Conservation (phyloP, 2,797 vertebrate species). For the Peromyscus aztecus region DNA sequence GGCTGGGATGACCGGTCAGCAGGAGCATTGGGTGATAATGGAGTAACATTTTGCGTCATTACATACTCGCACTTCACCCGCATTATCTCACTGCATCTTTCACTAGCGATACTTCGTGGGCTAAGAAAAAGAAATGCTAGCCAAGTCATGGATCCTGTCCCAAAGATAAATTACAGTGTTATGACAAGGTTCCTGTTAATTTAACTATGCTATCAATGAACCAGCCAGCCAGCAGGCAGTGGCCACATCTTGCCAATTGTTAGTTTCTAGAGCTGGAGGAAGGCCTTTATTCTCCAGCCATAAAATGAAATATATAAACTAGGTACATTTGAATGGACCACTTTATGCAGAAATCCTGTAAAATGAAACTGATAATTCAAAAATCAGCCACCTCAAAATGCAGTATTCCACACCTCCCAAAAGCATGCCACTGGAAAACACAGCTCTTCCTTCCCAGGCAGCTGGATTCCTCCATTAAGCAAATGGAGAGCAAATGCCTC, state of each 20-base stretch:
- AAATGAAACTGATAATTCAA: slow-evolving; percentile 52
- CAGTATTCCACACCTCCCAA: not conserved
- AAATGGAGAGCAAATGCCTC: not conserved
- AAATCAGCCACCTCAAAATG: not conserved
- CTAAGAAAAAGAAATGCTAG: not conserved
- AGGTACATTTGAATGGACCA: slow-evolving; percentile 8
- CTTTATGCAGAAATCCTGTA: slow-evolving; percentile 49
- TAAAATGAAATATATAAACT: slow-evolving; percentile 64
- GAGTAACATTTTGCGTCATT: no score
- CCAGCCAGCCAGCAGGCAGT: slow-evolving; percentile 40
- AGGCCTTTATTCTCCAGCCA: slow-evolving; percentile 38
- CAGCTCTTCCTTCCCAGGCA: not conserved
- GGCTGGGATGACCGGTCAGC: no score
- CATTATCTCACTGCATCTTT: no score
- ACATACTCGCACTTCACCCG: no score
- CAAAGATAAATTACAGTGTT: slow-evolving; percentile 67
- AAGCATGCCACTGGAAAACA: not conserved
- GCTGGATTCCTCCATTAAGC: not conserved
- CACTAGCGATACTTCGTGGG: no score
- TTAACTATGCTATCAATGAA: slow-evolving; percentile 71
- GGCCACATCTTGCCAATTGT: slow-evolving; percentile 37
- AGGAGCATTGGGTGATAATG: no score
- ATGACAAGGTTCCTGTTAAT: slow-evolving; percentile 64
- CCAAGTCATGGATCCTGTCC: slow-evolving; percentile 10
- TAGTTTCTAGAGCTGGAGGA: slow-evolving; percentile 61